Percentiles rank a stretch among this genome's conserved stretches.
phyloP scores from a whole-genome alignment of 2,113 vertebrate genomes.

The Tychaedon coryphoeus region DNA sequence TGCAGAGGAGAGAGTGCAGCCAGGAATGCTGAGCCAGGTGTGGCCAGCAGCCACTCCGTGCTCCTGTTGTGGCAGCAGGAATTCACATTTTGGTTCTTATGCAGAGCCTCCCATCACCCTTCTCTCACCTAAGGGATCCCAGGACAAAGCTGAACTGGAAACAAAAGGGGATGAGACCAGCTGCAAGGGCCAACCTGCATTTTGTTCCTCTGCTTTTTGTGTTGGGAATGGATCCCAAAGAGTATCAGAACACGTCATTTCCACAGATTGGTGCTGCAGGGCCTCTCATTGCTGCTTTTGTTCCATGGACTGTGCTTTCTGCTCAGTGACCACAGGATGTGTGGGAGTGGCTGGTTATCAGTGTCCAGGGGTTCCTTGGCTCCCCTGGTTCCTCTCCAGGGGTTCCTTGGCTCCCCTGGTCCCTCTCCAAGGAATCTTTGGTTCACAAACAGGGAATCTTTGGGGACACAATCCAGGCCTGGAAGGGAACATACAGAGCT shows the following conservation, averaged over 20 bases:
- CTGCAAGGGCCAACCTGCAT: not conserved
- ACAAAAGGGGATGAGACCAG: not conserved
- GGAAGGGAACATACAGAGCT: not conserved
- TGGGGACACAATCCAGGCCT: not conserved
- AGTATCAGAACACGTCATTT: not conserved
- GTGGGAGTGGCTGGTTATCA: not conserved
- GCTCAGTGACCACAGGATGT: not conserved
- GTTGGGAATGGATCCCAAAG: not conserved
- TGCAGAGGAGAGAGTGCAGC: not conserved
- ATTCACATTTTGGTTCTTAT: not conserved
- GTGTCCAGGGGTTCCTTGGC: too few species aligned
- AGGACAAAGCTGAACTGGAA: not conserved
- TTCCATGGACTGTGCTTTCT: not conserved
- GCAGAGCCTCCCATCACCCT: not conserved
- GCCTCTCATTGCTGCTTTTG: not conserved
- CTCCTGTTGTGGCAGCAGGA: not conserved
- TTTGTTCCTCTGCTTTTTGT: not conserved
- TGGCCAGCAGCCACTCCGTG: accelerated
- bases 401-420: too few species aligned
- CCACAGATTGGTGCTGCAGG: not conserved
- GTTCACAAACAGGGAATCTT: accelerated
- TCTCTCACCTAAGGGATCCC: not conserved
- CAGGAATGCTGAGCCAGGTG: not conserved
- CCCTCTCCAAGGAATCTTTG: not conserved
- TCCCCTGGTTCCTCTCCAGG: not conserved